Evolutionary conservation across 2,113 vertebrate species (phyloP), one percentile per base, ranked within the genome.

Genomic region (Misgurnus anguillicaudatus): DNA sequence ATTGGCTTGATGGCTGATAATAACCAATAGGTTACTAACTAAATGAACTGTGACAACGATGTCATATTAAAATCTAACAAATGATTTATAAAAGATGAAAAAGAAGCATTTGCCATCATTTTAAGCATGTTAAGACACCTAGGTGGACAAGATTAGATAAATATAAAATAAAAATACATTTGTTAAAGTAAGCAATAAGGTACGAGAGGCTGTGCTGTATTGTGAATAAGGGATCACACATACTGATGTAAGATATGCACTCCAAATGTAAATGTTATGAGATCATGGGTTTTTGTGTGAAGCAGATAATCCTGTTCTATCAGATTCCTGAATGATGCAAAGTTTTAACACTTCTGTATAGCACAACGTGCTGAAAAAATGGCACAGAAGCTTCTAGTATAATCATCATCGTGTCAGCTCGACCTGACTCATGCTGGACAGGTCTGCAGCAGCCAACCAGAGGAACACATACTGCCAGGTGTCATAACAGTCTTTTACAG

Each of bases 351-450:
- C 4, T 9, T 55, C 31, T 19, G 48, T 70, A 17, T n/a, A 0
- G 6, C 0, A 39, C 17, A 55, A 48, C 3, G 48, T 39, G 5
- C 68, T 7, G 17, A 57, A 36, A 71, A n/a, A 1, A 39, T 5
- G 38, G 68, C 7, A 71, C 51, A 71, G 51, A 57, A 57, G 24
- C 68, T 71, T 57, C 68, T 71, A 38, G 51, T 57, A 31, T 71
- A 39, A 69, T 68, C 65, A 69, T 68, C 67, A 53, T 8, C 13
- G 51, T 57, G 68, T 3, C 31, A 71, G 16, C 48, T 71, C 9
- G 16, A 71, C 17, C 51, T 71, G 31, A 1, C 16, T 71, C 48
- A 19, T n/a, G n/a, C n/a, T n/a, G n/a, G n/a, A n/a, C n/a, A n/a
- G n/a, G n/a, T n/a, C n/a, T n/a, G n/a, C n/a, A n/a, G n/a, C n/a